A percentile compares a stretch with the other conserved stretches of the same genome.
phyloP scores from a whole-genome alignment of 2,888 invertebrate genomes.

The Scaptomyza flava region DNA sequence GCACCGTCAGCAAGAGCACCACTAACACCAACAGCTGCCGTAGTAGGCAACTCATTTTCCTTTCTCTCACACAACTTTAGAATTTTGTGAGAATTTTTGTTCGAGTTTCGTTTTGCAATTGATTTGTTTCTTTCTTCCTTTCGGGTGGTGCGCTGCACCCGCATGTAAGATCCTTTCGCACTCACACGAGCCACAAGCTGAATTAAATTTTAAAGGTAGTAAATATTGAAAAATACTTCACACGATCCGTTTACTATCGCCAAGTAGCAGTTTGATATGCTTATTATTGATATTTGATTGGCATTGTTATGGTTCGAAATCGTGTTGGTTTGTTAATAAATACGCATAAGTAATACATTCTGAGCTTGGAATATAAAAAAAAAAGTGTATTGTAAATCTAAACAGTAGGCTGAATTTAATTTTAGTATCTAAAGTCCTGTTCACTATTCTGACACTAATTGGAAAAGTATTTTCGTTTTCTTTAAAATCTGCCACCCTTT shows the following conservation, averaged over 20 bases:
- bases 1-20: conserved; percentile 10
- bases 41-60: conserved; percentile 25
- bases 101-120: conserved; percentile 26
- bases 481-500: neutral
- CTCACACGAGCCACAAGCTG: conserved; percentile 10
- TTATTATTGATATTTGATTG: conserved; percentile 31
- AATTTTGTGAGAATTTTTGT: conserved; percentile 27
- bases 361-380: neutral
- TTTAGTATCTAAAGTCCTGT: no score
- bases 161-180: conserved; percentile 36
- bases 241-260: conserved; percentile 42
- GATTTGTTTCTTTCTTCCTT: conserved; percentile 4
- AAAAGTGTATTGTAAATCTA: no score
- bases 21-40: conserved; percentile 13
- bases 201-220: neutral
- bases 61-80: neutral
- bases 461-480: neutral
- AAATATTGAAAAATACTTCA: conserved; percentile 23
- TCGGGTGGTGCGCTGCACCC: conserved; percentile 34
- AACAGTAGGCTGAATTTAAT: no score
- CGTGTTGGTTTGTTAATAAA: conserved; percentile 12
- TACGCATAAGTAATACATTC: conserved; percentile 4
- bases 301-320: conserved; percentile 29
- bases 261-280: conserved; percentile 39
- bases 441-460: no score